A percentile compares a stretch with the other conserved stretches of the same genome.
These are phyloP conservation scores for Plectropomus leopardus DNA, from an alignment of 2,113 vertebrate species.

Conservation along the genomic window DNA sequence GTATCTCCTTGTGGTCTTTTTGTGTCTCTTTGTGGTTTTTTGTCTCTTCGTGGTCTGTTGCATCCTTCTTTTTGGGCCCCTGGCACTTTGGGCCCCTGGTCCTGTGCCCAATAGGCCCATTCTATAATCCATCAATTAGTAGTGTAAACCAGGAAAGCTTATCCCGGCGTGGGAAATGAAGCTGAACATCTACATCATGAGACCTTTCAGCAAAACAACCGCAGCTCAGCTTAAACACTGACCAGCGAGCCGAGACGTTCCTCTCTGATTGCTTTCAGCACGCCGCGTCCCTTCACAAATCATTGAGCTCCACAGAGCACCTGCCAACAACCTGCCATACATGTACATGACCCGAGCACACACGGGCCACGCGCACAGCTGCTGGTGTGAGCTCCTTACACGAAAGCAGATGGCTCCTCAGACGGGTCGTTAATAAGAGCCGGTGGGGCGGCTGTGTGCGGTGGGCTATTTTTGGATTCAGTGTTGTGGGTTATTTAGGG, in stretches of 20 bases:
- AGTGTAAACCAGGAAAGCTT: constrained; percentile 15
- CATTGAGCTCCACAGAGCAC: constrained; percentile 34
- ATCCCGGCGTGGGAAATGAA: constrained; percentile 24
- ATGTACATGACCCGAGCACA: constrained; percentile 33
- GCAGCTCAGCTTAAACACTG: constrained; percentile 40
- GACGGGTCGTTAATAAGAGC: constrained; percentile 58
- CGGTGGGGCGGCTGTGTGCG: constrained; percentile 43
- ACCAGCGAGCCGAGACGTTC: constrained; percentile 25
- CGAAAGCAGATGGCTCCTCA: constrained; percentile 66
- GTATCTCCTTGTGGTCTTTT: too few relatives aligned
- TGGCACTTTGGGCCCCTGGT: too few relatives aligned
- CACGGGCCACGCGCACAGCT: constrained; percentile 47
- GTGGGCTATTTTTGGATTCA: constrained; percentile 70
- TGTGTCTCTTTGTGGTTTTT: too few relatives aligned
- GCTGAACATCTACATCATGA: constrained; percentile 11
- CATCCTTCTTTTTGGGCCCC: too few relatives aligned
- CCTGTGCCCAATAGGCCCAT: too few relatives aligned
- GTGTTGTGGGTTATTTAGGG: constrained; percentile 68
- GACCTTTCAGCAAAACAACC: constrained; percentile 23
- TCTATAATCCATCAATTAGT: too few relatives aligned
- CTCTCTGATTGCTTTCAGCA: neutral
- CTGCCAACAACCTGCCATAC: constrained; percentile 56
- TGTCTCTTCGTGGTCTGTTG: too few relatives aligned
- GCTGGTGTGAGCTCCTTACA: constrained; percentile 27
- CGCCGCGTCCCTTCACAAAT: constrained; percentile 35